These are phyloP conservation scores for Cyphomyrus plagiostoma DNA, from an alignment of 2,113 vertebrate species.

Conservation along the genomic window DNA sequence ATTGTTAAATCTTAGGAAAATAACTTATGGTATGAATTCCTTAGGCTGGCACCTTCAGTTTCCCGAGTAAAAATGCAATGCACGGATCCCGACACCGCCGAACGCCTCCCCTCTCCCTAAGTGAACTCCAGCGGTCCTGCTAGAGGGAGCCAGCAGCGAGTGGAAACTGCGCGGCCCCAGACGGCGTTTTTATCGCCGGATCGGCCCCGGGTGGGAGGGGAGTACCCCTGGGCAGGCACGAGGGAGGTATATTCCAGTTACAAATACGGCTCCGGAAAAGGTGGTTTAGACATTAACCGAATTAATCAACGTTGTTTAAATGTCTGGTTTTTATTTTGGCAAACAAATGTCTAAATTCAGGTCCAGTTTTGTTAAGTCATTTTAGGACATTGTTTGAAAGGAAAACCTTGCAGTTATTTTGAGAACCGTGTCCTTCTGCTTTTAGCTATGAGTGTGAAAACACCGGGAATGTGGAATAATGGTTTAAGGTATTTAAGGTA, in stretches of 20 bases:
- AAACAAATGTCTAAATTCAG: neutral
- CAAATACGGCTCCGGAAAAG: neutral
- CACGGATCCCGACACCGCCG: neutral
- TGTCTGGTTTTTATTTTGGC: neutral
- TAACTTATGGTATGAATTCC: neutral
- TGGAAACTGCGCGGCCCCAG: neutral
- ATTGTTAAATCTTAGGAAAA: constrained; percentile 44
- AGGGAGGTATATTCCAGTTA: neutral
- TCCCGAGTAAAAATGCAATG: neutral
- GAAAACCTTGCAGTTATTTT: neutral
- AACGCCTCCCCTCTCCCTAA: neutral
- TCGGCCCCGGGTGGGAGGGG: neutral
- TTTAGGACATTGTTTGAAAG: neutral
- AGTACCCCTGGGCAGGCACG: neutral
- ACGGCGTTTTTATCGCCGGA: constrained; percentile 9
- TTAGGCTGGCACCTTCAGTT: neutral
- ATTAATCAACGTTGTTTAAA: constrained; percentile 1
- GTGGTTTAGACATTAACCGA: constrained; percentile 10
- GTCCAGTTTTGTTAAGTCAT: neutral
- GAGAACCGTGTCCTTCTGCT: neutral
- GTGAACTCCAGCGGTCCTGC: neutral
- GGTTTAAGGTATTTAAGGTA: neutral
- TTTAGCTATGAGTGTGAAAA: neutral
- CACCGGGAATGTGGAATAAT: neutral
- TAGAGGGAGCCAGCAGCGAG: neutral